These are phyloP conservation scores for Cydia strobilella DNA, from an alignment of 1,140 invertebrate genomes.

Conservation along the genomic window DNA sequence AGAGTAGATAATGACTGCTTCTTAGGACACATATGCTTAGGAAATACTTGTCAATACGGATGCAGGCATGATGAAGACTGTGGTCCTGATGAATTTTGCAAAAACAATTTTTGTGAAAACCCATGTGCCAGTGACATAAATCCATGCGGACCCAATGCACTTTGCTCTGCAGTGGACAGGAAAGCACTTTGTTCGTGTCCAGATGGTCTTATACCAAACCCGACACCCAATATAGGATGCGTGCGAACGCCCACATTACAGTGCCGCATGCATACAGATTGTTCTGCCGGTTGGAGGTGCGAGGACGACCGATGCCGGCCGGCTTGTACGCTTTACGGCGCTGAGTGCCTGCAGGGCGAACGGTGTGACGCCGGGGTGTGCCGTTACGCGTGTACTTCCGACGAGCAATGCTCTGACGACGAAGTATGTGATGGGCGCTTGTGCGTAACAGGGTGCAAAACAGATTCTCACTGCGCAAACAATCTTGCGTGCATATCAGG, in stretches of 20 bases:
- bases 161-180: conserved; percentile 90
- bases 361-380: conserved; percentile 87
- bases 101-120: conserved; percentile 89
- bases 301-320: conserved; percentile 86
- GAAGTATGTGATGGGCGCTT: conserved; percentile 91
- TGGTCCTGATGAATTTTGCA: conserved; percentile 88
- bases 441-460: conserved; percentile 89
- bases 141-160: conserved; percentile 91
- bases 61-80: conserved; percentile 94
- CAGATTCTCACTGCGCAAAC: conserved; percentile 87
- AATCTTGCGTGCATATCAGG: conserved; percentile 87
- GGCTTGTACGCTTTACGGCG: conserved; percentile 87
- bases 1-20: conserved; percentile 95
- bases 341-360: conserved; percentile 90
- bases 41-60: conserved; percentile 91
- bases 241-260: conserved; percentile 86
- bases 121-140: conserved; percentile 85
- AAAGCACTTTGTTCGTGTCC: conserved; percentile 90
- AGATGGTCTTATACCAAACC: conserved; percentile 89
- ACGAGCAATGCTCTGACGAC: conserved; percentile 87
- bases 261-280: conserved; percentile 88
- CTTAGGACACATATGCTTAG: conserved; percentile 92
- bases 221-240: conserved; percentile 90
- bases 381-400: conserved; percentile 88
- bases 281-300: conserved; percentile 85